Evolutionary conservation across 35 echinoderm and acorn worm species (phyloP).

Genomic region (Lytechinus pictus): DNA sequence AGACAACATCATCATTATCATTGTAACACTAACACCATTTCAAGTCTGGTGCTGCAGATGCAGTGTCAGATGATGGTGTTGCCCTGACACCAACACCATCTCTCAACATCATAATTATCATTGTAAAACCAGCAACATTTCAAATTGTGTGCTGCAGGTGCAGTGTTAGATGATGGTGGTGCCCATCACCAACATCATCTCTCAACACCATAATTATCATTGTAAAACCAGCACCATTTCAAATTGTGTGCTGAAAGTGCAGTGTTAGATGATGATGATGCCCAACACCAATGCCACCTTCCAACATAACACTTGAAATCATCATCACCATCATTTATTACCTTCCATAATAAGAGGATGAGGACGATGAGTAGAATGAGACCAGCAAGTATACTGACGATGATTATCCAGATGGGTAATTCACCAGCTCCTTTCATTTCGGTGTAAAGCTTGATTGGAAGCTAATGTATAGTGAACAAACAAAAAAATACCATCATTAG

Average conservation of each 20-base stretch:
- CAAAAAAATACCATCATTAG: neutral
- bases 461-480: slow-evolving; percentile 37
- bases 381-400: slow-evolving; percentile 38
- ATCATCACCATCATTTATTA: neutral
- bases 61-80: no score
- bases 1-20: no score
- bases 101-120: no score
- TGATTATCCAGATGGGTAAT: slow-evolving; percentile 43
- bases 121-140: no score
- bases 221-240: neutral
- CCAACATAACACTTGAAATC: neutral
- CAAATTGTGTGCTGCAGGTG: no score
- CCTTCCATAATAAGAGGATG: slow-evolving; percentile 35
- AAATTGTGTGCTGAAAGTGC: no score
- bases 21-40: no score
- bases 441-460: slow-evolving; percentile 19
- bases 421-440: neutral
- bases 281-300: neutral
- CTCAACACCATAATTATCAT: neutral
- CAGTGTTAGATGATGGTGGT: no score
- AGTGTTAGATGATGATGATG: neutral
- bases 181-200: neutral
- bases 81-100: neutral
- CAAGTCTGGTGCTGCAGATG: no score
- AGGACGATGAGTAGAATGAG: slow-evolving; percentile 15